Conservation (phyloP, 1,140 invertebrate species). For the Drosophila sulfurigaster region DNA sequence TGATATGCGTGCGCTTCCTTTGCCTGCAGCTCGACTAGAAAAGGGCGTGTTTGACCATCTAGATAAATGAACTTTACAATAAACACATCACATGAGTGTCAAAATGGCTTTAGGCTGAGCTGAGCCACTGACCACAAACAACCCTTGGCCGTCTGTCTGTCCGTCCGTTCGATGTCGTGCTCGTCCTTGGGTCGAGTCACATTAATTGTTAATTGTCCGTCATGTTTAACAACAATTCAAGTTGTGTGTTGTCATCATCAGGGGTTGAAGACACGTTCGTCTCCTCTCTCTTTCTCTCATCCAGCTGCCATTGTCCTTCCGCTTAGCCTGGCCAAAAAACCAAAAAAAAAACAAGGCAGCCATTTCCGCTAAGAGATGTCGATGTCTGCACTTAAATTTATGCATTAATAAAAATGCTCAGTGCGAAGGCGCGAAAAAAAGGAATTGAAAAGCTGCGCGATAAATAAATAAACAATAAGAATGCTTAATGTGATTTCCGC, state of each 20-base stretch:
- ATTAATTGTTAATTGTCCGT: constrained; percentile 70
- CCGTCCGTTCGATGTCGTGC: not conserved
- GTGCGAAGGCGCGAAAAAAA: constrained; percentile 17
- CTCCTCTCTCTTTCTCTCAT: not conserved
- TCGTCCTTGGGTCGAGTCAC: constrained; percentile 17
- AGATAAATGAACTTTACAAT: constrained; percentile 67
- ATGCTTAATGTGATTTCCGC: constrained; percentile 68
- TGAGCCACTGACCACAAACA: constrained; percentile 4
- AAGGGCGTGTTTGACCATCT: constrained; percentile 49
- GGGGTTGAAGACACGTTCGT: constrained; percentile 19
- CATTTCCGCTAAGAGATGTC: constrained; percentile 59
- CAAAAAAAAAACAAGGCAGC: not conserved
- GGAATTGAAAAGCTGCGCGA: constrained; percentile 39
- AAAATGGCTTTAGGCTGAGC: constrained; percentile 65
- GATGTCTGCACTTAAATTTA: constrained; percentile 30
- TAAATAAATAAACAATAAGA: constrained; percentile 66
- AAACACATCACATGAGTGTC: constrained; percentile 64
- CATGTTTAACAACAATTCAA: constrained; percentile 63
- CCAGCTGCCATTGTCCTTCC: constrained; percentile 58
- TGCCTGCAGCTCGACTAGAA: constrained; percentile 31
- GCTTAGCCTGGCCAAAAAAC: constrained; percentile 27
- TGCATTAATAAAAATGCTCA: constrained; percentile 38
- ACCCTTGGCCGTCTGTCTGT: not conserved
- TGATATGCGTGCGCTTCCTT: constrained; percentile 32
- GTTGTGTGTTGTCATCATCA: constrained; percentile 11